phyloP scores from a whole-genome alignment of 1,140 invertebrate genomes.

The Lepidurus apus region DNA sequence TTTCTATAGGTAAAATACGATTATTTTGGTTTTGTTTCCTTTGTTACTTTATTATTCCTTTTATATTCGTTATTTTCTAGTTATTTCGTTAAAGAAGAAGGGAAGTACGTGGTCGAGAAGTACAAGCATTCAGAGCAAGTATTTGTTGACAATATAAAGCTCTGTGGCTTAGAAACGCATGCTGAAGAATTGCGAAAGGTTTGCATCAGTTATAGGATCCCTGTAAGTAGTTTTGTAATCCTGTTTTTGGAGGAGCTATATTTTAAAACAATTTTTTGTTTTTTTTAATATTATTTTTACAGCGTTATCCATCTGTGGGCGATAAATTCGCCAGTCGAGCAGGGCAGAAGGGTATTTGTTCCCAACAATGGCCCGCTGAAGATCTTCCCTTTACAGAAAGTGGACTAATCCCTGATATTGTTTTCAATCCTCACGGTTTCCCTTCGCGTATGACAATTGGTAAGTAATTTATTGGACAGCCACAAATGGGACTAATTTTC shows the following conservation, averaged over 20 bases:
- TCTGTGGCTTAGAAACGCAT: conserved; percentile 65
- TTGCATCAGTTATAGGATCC: conserved; percentile 69
- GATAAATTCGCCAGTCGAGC: conserved; percentile 98
- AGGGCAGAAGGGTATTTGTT: conserved; percentile 98
- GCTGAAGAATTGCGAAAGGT: conserved; percentile 54
- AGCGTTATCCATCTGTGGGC: conserved; percentile 91
- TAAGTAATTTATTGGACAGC: conserved; percentile 40
- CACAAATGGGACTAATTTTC: conserved; percentile 25
- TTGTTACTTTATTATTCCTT: background rate
- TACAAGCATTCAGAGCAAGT: conserved; percentile 74
- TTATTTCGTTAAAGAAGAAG: conserved; percentile 61
- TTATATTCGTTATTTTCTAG: conserved; percentile 48
- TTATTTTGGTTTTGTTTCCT: conserved; percentile 22
- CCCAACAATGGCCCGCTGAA: conserved; percentile 81
- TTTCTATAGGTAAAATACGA: conserved; percentile 60
- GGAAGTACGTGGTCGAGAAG: conserved; percentile 54
- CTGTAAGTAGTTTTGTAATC: conserved; percentile 52
- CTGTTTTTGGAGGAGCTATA: background rate
- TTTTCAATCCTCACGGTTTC: conserved; percentile 99
- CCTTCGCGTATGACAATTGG: conserved; percentile 98
- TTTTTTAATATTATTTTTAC: conserved; percentile 43
- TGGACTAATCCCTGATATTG: conserved; percentile 90
- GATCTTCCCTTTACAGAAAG: conserved; percentile 95
- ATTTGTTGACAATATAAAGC: conserved; percentile 73
- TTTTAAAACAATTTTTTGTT: conserved; percentile 30